Conservation (phyloP, 2,888 invertebrate species). For the Agrochola macilenta region DNA sequence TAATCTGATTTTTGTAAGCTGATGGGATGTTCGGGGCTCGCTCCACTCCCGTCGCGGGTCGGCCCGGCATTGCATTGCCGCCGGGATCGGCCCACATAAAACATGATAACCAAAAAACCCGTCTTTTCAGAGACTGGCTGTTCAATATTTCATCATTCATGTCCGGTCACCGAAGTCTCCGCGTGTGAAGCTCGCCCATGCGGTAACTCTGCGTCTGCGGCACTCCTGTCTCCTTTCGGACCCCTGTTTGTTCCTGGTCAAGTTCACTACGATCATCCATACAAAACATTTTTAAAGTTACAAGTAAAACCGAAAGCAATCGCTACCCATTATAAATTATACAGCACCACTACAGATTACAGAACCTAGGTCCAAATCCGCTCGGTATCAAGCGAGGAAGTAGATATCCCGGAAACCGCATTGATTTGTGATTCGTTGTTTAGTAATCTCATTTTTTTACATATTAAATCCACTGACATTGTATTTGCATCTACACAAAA, state of each 20-base stretch:
- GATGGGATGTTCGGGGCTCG: conserved; percentile 43
- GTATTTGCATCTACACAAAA: conserved; percentile 26
- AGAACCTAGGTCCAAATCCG: conserved; percentile 8
- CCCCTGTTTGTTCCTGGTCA: not conserved
- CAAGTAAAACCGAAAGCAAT: not conserved
- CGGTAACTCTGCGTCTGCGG: no score
- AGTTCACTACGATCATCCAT: not conserved
- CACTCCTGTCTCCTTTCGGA: not conserved
- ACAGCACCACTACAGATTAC: conserved; percentile 58
- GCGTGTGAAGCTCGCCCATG: no score
- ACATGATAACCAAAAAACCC: no score
- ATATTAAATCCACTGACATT: conserved; percentile 37
- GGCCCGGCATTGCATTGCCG: conserved; percentile 35
- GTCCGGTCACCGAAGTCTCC: not conserved
- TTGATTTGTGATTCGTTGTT: conserved; percentile 74
- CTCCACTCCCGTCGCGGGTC: conserved; percentile 46
- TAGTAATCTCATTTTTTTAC: conserved; percentile 59
- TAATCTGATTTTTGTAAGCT: conserved; percentile 33
- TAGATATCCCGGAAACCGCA: conserved; percentile 75
- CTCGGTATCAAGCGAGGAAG: conserved; percentile 67
- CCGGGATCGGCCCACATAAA: conserved; percentile 23
- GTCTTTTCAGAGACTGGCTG: no score
- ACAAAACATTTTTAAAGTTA: not conserved
- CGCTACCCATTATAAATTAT: conserved; percentile 7
- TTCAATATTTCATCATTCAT: not conserved